phyloP scores from a whole-genome alignment of 2,113 vertebrate species.

The Spheniscus mendiculus region DNA sequence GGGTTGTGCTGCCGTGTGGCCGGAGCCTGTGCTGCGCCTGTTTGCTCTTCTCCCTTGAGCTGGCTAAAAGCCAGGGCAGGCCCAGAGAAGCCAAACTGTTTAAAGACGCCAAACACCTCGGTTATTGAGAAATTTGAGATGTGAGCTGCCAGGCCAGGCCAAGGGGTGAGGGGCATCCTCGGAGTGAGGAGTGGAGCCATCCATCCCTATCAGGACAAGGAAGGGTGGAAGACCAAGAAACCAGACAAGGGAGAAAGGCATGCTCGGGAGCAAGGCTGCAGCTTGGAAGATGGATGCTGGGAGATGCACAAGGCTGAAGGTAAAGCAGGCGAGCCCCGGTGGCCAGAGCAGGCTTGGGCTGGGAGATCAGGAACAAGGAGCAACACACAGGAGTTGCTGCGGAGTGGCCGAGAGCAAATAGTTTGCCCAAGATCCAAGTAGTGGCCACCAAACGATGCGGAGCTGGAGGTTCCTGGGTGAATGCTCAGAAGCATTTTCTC shows the following conservation, averaged over 20 bases:
- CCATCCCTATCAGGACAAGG: not conserved
- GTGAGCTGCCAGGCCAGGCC: not conserved
- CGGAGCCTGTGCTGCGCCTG: not conserved
- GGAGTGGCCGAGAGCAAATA: not conserved
- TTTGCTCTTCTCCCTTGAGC: not conserved
- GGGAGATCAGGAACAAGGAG: not conserved
- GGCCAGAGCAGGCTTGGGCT: not conserved
- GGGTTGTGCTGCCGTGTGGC: not conserved
- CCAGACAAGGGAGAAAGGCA: not conserved
- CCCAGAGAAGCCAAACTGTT: not conserved
- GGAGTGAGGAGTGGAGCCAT: not conserved
- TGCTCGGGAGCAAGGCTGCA: not conserved
- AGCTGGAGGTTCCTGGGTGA: not conserved
- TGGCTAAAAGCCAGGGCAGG: not conserved
- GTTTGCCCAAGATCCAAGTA: not conserved
- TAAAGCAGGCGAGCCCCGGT: not conserved
- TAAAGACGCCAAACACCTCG: not conserved
- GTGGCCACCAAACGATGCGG: not conserved
- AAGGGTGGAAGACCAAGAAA: not conserved
- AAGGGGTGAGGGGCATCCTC: no score
- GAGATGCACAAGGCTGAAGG: not conserved
- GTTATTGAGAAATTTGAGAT: not conserved
- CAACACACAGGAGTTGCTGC: not conserved
- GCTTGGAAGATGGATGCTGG: not conserved
- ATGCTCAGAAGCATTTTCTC: not conserved